These are phyloP conservation scores for Scophthalmus maximus DNA, from an alignment of 2,113 vertebrate species.

Conservation along the genomic window DNA sequence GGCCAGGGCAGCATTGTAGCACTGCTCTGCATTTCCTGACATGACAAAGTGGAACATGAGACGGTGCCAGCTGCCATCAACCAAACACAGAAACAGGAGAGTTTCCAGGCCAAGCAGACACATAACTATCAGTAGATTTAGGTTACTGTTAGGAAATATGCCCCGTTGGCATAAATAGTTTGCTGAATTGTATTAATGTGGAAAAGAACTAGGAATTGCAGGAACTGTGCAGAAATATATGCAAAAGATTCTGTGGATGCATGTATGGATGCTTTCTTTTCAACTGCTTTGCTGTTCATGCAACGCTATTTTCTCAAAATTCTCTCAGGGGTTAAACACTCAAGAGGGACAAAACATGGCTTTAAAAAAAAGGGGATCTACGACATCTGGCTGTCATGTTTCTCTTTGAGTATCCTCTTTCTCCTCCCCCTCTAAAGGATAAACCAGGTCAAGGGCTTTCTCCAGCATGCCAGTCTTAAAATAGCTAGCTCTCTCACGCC, in stretches of 20 bases:
- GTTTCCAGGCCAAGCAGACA: too few species aligned
- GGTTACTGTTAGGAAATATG: too few species aligned
- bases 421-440: slow-evolving; percentile 56
- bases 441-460: slow-evolving; percentile 77
- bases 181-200: neutral
- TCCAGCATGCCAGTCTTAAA: slow-evolving; percentile 71
- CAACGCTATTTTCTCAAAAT: neutral
- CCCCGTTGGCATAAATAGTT: too few species aligned
- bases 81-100: too few species aligned
- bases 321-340: slow-evolving; percentile 3
- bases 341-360: slow-evolving; percentile 8
- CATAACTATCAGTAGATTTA: neutral
- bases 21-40: too few species aligned
- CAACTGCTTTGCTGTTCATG: neutral
- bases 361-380: slow-evolving; percentile 1
- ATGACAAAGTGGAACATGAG: too few species aligned
- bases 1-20: too few species aligned
- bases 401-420: slow-evolving; percentile 44
- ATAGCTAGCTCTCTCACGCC: slow-evolving; percentile 65
- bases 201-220: neutral
- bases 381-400: slow-evolving; percentile 59
- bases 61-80: too few species aligned
- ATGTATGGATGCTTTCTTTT: neutral
- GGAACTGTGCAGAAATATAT: neutral
- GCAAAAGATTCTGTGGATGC: neutral